Conservation (phyloP, 1,140 invertebrate genomes). For the Caenorhabditis briggsae region DNA sequence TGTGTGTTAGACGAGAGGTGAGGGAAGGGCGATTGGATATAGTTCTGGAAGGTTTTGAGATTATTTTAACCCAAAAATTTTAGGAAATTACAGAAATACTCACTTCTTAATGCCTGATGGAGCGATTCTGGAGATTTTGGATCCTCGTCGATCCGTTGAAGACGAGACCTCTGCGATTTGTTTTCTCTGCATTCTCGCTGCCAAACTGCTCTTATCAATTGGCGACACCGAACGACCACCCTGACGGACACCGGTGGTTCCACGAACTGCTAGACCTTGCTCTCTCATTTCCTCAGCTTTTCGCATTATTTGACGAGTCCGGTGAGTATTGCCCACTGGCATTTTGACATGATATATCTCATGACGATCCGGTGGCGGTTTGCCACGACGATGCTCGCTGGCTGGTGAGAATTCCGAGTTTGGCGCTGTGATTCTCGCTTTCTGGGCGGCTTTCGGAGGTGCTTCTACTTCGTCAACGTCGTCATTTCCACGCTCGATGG, state of each 20-base stretch:
- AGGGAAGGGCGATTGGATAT: constrained; percentile 21
- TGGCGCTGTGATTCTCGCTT: constrained; percentile 20
- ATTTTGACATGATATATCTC: constrained; percentile 65
- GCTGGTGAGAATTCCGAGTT: neutral
- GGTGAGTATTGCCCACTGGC: constrained; percentile 52
- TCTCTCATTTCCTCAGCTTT: neutral
- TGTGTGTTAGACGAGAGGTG: neutral
- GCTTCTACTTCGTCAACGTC: neutral
- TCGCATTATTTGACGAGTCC: constrained; percentile 47
- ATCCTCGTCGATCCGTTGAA: neutral
- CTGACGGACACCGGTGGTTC: constrained; percentile 56
- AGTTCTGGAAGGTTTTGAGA: neutral
- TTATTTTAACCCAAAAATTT: neutral
- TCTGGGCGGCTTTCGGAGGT: neutral
- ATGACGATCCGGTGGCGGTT: constrained; percentile 61
- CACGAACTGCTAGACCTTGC: constrained; percentile 31
- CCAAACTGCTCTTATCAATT: constrained; percentile 49
- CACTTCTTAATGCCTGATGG: constrained; percentile 3
- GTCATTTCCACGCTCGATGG: constrained; percentile 16
- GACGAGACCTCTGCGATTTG: neutral
- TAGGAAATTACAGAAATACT: neutral
- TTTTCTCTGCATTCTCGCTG: constrained; percentile 28
- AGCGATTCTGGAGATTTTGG: constrained; percentile 11
- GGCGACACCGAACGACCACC: constrained; percentile 41
- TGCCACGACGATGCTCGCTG: constrained; percentile 50